Evolutionary conservation across 2,888 invertebrate species (phyloP), one percentile per base, ranked within the genome.

Genomic region (Aphodius sticticus): DNA sequence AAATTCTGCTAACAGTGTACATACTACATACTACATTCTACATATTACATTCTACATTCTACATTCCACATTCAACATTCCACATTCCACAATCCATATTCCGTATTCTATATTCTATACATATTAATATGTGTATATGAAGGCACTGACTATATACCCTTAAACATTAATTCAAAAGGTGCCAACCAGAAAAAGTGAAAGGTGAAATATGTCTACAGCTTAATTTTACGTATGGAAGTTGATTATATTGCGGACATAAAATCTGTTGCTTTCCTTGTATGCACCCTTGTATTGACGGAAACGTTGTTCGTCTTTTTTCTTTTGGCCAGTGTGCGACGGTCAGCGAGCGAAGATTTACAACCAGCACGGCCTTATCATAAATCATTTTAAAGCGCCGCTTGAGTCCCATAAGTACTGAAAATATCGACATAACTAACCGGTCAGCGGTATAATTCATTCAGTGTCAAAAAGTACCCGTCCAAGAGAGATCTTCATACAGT

Each of bases 311-410:
- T 53, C 3, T 53, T 53, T 53, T 16, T 76, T 36, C 37, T 76
- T 70, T 76, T 78, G n/a, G 53, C 53, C 37, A 4, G 70, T 26
- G 15, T 70, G 12, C 14, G 70, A 6, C 70, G 16, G 9, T 53
- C 53, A 12, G 37, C 69, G 78, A 69, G 12, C 14, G 14, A 76
- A 76, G 78, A 78, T 78, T 78, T 78, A 78, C 76, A 70, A 76
- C 53, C 36, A 53, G 26, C 72, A 78, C 26, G 69, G 69, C 76
- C 38, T 37, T 37, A n/a, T 38, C 69, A 76, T 77, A 79, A 79
- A 79, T 79, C 77, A 79, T 69, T 79, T 79, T 79, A 77, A 77
- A 76, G 72, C 79, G 35, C 75, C 16, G 70, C 77, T 26, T 79
- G 74, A 74, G 74, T 53, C 72, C 38, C 74, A 70, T 76, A 38